phyloP scores from a whole-genome alignment of 1,140 invertebrate genomes.

The Meloidogyne exigua region DNA sequence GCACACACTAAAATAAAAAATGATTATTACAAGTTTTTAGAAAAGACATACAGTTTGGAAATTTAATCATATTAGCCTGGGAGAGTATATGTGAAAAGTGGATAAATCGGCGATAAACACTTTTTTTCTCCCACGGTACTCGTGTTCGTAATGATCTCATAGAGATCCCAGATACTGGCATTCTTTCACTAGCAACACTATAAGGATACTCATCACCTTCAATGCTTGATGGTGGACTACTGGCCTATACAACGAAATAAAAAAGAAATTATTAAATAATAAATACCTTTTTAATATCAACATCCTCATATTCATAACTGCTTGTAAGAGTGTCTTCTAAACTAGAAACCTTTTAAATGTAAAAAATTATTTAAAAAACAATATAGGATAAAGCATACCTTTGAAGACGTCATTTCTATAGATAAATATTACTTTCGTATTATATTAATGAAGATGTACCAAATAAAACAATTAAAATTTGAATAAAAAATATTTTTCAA shows the following conservation, averaged over 20 bases:
- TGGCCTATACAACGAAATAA: not conserved
- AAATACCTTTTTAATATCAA: not conserved
- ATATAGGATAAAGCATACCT: too few species aligned
- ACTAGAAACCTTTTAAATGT: not conserved
- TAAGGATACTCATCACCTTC: not conserved
- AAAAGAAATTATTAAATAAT: not conserved
- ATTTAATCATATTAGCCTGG: not conserved
- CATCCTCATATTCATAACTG: not conserved
- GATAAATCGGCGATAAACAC: not conserved
- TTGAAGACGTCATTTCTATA: too few species aligned
- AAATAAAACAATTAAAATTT: too few species aligned
- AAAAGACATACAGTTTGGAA: not conserved
- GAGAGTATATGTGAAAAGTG: slow-evolving; percentile 4
- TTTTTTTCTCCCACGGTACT: not conserved
- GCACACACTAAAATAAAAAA: not conserved
- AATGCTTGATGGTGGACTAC: not conserved
- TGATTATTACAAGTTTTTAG: not conserved
- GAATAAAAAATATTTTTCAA: too few species aligned
- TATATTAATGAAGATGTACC: too few species aligned
- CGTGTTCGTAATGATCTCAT: not conserved
- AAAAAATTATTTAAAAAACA: too few species aligned
- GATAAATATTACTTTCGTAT: too few species aligned
- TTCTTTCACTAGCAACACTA: slow-evolving; percentile 1
- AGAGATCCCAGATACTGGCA: not conserved
- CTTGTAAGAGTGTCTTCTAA: not conserved